Evolutionary conservation across 2,113 vertebrate genomes (phyloP).

Genomic region (Rhinopomastus cyanomelas): DNA sequence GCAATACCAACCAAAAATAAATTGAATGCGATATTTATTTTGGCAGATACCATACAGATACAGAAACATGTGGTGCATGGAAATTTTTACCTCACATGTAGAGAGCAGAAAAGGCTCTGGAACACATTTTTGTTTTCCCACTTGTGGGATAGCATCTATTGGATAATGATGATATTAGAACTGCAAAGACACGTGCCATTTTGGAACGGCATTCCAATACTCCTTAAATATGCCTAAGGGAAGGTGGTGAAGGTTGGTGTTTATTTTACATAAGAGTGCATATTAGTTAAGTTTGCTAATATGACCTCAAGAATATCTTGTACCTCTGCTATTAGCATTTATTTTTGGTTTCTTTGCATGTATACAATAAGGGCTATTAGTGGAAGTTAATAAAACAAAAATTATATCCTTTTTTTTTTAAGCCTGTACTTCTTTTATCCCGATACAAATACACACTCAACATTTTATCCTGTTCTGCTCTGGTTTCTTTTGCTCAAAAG

Average conservation of each 20-base stretch:
- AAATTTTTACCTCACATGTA: slow-evolving; percentile 74
- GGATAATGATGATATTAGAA: slow-evolving; percentile 74
- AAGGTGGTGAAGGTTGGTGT: slow-evolving; percentile 37
- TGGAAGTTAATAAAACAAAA: neutral
- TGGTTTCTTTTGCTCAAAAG: neutral
- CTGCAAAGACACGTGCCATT: slow-evolving; percentile 67
- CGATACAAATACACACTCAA: neutral
- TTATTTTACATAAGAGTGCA: slow-evolving; percentile 35
- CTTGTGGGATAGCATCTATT: slow-evolving; percentile 72
- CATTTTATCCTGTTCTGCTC: neutral
- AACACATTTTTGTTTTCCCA: slow-evolving; percentile 73
- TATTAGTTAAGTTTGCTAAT: slow-evolving; percentile 36
- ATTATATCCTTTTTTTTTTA: neutral
- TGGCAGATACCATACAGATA: slow-evolving; percentile 71
- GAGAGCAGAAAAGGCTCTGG: slow-evolving; percentile 66
- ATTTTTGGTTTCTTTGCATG: neutral
- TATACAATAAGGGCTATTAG: neutral
- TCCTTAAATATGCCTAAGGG: slow-evolving; percentile 28
- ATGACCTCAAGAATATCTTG: neutral
- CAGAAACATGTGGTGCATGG: slow-evolving; percentile 63
- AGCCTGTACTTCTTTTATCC: neutral
- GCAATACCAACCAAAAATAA: slow-evolving; percentile 74
- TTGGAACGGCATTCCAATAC: slow-evolving; percentile 55
- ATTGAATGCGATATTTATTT: slow-evolving; percentile 77
- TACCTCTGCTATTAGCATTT: neutral